Evolutionary conservation across 2,113 vertebrate species (phyloP).

Genomic region (Turnix velox): DNA sequence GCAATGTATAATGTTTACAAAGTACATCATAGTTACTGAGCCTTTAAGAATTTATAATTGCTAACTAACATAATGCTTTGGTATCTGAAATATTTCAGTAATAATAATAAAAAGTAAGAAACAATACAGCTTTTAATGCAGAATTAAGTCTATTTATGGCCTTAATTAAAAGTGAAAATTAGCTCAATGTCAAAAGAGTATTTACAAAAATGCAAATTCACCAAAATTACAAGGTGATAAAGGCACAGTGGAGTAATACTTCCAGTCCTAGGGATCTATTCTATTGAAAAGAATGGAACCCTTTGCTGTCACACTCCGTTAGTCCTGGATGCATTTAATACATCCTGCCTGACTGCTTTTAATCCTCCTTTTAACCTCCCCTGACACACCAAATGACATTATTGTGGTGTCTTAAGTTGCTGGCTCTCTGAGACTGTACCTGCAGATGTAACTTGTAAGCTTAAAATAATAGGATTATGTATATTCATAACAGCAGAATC

Average conservation of each 20-base stretch:
- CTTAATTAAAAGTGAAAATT: slow-evolving; percentile 81
- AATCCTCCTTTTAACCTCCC: slow-evolving; percentile 72
- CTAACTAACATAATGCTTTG: slow-evolving; percentile 60
- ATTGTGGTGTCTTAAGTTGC: slow-evolving; percentile 54
- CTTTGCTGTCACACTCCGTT: slow-evolving; percentile 78
- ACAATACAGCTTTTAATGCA: slow-evolving; percentile 73
- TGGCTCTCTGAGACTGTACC: slow-evolving; percentile 22
- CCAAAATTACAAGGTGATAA: slow-evolving; percentile 81
- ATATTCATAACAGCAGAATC: background rate
- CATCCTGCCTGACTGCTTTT: slow-evolving; percentile 66
- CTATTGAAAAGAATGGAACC: slow-evolving; percentile 76
- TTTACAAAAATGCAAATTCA: slow-evolving; percentile 75
- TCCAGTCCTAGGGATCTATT: slow-evolving; percentile 71
- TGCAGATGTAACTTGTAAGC: background rate
- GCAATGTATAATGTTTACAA: slow-evolving; percentile 12
- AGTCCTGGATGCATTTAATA: slow-evolving; percentile 80
- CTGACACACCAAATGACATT: slow-evolving; percentile 65
- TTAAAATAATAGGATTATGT: background rate
- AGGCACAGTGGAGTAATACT: slow-evolving; percentile 71
- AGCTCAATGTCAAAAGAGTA: slow-evolving; percentile 69
- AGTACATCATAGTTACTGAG: slow-evolving; percentile 26
- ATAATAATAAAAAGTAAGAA: slow-evolving; percentile 68
- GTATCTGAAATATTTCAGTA: slow-evolving; percentile 78
- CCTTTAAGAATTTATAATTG: slow-evolving; percentile 63
- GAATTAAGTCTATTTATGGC: slow-evolving; percentile 77